Base-by-base conservation (phyloP, 2,888 invertebrate genomes). In the Cheiracanthium punctorium region DNA sequence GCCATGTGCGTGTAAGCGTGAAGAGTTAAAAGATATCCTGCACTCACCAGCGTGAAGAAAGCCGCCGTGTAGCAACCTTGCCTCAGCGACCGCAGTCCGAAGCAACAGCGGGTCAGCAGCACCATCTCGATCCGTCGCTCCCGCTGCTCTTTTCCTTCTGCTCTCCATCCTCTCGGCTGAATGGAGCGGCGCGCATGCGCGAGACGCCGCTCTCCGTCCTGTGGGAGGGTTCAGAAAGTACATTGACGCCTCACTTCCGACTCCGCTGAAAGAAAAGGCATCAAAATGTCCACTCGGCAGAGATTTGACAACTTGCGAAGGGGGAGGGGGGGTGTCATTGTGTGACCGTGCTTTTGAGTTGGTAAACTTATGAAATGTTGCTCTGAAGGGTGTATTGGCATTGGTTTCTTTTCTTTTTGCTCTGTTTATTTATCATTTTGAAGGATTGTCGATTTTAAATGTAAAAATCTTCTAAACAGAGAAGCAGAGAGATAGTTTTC, bases 1-100 rank as follows among this genome's bases (percentile, higher is more conserved):
- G n/a, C n/a, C n/a, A n/a, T n/a, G n/a, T n/a, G n/a, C n/a, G n/a
- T n/a, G n/a, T n/a, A n/a, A n/a, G n/a, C 8, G 48, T 17, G 48
- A 48, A 17, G 17, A 5, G 17, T n/a, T n/a, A n/a, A n/a, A n/a
- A n/a, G n/a, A n/a, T n/a, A n/a, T n/a, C 37, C 5, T 24, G 5
- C 58, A 58, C 58, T 58, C 58, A 58, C 58, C 58, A 58, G 5
- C 20, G 58, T 58, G 58, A 58, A 58, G 24, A 58, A 24, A 12
- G 24, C 58, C 24, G 58, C 58, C 58, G 24, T 24, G 58, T 58
- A 58, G 58, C 58, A 20, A 5, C 58, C 58, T 58, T 58, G 58
- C 12, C 58, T 20, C 58, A 58, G 24, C 24, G 58, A 24, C 24
- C 24, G 58, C 0, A 58, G 58, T 4, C 58, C 58, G 17, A 58